phyloP scores from a whole-genome alignment of 2,888 invertebrate genomes.

The Epinotia nisella region DNA sequence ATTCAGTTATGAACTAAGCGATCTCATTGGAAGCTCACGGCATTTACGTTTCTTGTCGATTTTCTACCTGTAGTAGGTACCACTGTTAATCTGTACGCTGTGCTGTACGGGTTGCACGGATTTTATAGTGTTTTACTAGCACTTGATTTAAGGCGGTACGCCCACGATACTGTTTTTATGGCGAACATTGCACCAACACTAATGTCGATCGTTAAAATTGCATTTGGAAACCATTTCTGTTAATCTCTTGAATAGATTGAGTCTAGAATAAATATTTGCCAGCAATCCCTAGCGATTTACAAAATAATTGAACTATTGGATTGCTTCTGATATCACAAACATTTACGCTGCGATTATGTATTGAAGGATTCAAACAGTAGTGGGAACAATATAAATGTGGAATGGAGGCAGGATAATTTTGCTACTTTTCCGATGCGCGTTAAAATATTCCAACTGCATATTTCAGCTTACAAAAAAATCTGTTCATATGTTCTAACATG shows the following conservation, averaged over 20 bases:
- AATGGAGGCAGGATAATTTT: not conserved
- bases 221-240: constrained; percentile 32
- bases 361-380: not conserved
- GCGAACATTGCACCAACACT: constrained; percentile 10
- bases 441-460: too few species aligned
- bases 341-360: not conserved
- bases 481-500: too few species aligned
- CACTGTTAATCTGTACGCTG: not conserved
- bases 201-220: constrained; percentile 33
- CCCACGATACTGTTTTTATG: constrained; percentile 34
- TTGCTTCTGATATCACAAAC: not conserved
- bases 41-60: too few species aligned
- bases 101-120: not conserved
- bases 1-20: too few species aligned
- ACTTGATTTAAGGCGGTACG: constrained; percentile 35
- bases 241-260: constrained; percentile 31
- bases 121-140: constrained; percentile 33
- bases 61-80: not conserved
- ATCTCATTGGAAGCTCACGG: too few species aligned
- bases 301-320: constrained; percentile 17
- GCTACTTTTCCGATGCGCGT: too few species aligned
- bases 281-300: not conserved
- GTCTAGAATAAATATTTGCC: constrained; percentile 5
- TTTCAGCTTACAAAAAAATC: too few species aligned
- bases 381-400: not conserved